Conservation (phyloP, 2,797 vertebrate species). For the Discoglossus pictus region DNA sequence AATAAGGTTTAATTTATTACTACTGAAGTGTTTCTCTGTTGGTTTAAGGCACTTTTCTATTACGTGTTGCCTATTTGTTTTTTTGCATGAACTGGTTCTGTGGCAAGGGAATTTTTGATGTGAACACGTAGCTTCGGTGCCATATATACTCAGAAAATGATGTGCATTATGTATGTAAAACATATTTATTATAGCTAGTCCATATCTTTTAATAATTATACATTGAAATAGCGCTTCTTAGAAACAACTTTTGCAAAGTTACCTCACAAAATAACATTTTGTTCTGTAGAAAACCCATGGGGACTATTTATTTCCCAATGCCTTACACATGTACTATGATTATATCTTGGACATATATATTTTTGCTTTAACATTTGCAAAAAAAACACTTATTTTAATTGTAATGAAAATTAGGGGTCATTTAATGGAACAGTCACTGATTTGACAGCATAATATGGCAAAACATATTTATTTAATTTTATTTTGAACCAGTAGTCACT, state of each 20-base stretch:
- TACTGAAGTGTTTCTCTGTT: conserved; percentile 76
- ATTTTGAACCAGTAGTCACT: too few relatives aligned
- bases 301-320: conserved; percentile 24
- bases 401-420: too few relatives aligned
- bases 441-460: too few relatives aligned
- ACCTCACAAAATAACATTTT: conserved; percentile 57
- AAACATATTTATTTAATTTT: too few relatives aligned
- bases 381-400: too few relatives aligned
- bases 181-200: conserved; percentile 67
- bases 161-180: conserved; percentile 57
- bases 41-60: conserved; percentile 70
- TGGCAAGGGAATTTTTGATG: conserved; percentile 68
- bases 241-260: conserved; percentile 60
- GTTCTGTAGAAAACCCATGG: conserved; percentile 9
- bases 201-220: conserved; percentile 57
- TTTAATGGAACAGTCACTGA: too few relatives aligned
- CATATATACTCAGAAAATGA: conserved; percentile 67
- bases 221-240: conserved; percentile 56
- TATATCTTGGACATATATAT: too few relatives aligned
- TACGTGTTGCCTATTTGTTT: conserved; percentile 59
- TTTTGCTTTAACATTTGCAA: too few relatives aligned
- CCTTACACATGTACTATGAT: conserved; percentile 41
- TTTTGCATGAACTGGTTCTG: conserved; percentile 74
- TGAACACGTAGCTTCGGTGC: conserved; percentile 70
- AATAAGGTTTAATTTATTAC: conserved; percentile 90